Evolutionary conservation across 2,113 vertebrate species (phyloP).

Genomic region (Canis aureus): DNA sequence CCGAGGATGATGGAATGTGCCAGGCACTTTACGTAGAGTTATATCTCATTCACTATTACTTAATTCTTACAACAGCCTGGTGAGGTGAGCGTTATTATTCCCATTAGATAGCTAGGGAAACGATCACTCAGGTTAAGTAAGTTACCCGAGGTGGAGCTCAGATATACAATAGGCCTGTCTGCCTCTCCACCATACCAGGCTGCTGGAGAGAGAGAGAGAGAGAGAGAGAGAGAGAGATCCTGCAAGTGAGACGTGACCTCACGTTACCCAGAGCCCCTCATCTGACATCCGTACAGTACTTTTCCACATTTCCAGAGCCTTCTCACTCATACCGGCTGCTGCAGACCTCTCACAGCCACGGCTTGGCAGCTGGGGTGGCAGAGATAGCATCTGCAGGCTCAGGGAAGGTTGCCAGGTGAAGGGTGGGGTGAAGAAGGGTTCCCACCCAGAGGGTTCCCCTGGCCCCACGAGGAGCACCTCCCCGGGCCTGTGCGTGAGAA

Average conservation of each 20-base stretch:
- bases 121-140: conserved; percentile 56
- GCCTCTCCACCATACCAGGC: neutral
- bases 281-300: neutral
- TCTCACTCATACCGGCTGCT: neutral
- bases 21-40: neutral
- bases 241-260: neutral
- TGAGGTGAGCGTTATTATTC: conserved; percentile 64
- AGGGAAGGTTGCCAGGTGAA: conserved; percentile 64
- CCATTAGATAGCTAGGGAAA: conserved; percentile 60
- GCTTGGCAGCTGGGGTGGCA: conserved; percentile 22
- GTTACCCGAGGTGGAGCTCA: conserved; percentile 35
- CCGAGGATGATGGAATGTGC: neutral
- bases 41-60: conserved; percentile 52
- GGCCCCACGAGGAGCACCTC: neutral
- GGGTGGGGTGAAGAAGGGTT: conserved; percentile 66
- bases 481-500: conserved; percentile 78
- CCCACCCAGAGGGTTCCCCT: conserved; percentile 74
- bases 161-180: neutral
- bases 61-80: conserved; percentile 47
- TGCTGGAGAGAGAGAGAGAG: neutral
- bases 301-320: neutral
- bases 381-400: conserved; percentile 66
- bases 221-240: neutral
- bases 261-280: neutral
- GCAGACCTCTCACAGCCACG: neutral